phyloP scores from a whole-genome alignment of 1,140 invertebrate genomes.

The Microvelia longipes region DNA sequence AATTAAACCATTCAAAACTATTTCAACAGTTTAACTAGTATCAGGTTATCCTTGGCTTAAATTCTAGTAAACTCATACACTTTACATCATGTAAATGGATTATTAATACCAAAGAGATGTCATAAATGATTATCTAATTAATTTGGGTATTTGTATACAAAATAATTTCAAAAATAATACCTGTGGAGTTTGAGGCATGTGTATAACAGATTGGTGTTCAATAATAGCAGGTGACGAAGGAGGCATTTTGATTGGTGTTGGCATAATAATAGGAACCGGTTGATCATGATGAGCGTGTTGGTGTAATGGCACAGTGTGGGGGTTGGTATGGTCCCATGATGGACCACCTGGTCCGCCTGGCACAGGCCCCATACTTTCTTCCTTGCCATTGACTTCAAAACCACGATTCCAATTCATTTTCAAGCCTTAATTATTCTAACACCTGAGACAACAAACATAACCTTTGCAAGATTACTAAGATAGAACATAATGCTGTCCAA shows the following conservation, averaged over 20 bases:
- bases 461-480: not conserved
- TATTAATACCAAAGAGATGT: too few species aligned
- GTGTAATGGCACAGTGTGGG: not conserved
- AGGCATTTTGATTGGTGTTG: slow-evolving; percentile 37
- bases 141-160: too few species aligned
- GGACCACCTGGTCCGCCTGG: not conserved
- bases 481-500: not conserved
- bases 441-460: not conserved
- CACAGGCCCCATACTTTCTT: not conserved
- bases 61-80: too few species aligned
- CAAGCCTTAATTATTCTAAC: not conserved
- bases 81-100: too few species aligned
- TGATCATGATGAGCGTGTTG: slow-evolving; percentile 4
- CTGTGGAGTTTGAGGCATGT: slow-evolving; percentile 33
- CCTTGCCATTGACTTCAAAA: not conserved
- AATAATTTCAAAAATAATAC: slow-evolving; percentile 24
- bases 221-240: slow-evolving; percentile 28
- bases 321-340: too few species aligned
- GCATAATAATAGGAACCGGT: slow-evolving; percentile 34
- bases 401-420: slow-evolving; percentile 1
- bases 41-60: too few species aligned
- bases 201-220: slow-evolving; percentile 26
- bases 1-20: too few species aligned
- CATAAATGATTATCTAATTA: too few species aligned
- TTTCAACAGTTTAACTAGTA: too few species aligned